A percentile compares a stretch with the other conserved stretches of the same genome.
Evolutionary conservation across 2,888 invertebrate species (phyloP).

Genomic region (Eudiplozoon nipponicum): DNA sequence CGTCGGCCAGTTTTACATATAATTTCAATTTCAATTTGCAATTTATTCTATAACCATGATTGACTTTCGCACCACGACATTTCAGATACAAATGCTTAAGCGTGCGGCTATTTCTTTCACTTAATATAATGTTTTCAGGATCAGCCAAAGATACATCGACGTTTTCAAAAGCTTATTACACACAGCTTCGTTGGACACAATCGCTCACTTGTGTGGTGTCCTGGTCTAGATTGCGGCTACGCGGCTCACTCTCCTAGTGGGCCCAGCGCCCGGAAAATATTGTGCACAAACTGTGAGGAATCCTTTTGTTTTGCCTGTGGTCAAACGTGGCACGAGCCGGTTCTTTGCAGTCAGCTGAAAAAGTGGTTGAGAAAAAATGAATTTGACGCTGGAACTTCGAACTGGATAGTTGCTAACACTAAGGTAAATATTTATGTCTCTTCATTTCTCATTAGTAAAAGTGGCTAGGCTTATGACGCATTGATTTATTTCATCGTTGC

Average conservation of each 20-base stretch:
- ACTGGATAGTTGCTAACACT: slow-evolving; percentile 95
- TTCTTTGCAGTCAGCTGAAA: slow-evolving; percentile 56
- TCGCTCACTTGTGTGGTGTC: slow-evolving; percentile 75
- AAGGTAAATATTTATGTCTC: no score
- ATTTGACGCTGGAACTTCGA: slow-evolving; percentile 88
- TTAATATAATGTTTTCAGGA: no score
- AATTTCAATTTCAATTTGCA: no score
- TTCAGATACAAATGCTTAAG: no score
- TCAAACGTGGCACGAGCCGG: slow-evolving; percentile 53
- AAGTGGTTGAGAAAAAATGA: slow-evolving; percentile 97
- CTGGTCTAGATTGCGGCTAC: slow-evolving; percentile 78
- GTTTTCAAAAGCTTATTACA: slow-evolving; percentile 83
- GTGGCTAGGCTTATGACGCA: no score
- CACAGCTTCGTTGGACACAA: slow-evolving; percentile 97
- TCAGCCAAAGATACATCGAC: no score
- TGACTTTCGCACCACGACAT: no score
- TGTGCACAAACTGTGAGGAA: background rate
- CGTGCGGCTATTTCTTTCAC: no score
- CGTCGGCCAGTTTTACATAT: no score
- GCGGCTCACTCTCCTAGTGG: slow-evolving; percentile 36
- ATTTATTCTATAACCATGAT: no score
- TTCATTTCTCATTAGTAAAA: no score
- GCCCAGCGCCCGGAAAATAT: background rate
- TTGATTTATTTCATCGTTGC: no score
- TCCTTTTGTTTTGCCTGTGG: slow-evolving; percentile 71